Percentiles rank a stretch among this genome's conserved stretches.
phyloP scores from a whole-genome alignment of 2,113 vertebrate genomes.

The Engystomops pustulosus region DNA sequence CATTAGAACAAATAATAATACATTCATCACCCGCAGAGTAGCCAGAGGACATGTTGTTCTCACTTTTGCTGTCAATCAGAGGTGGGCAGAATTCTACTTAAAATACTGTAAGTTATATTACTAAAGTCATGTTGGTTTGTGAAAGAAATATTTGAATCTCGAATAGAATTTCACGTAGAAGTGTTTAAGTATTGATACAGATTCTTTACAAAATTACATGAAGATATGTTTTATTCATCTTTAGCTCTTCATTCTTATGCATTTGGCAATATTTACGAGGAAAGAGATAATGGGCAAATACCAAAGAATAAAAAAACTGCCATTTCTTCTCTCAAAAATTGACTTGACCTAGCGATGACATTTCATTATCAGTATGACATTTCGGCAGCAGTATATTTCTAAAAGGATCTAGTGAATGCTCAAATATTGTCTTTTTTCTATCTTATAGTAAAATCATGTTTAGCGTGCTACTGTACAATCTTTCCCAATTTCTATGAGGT shows the following conservation, averaged over 20 bases:
- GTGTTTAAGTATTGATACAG: constrained; percentile 35
- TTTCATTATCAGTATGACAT: constrained; percentile 67
- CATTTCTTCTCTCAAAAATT: constrained; percentile 49
- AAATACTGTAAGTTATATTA: constrained; percentile 22
- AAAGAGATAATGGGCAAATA: constrained; percentile 36
- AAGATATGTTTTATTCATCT: constrained; percentile 43
- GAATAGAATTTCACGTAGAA: constrained; percentile 5
- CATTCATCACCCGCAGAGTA: neutral
- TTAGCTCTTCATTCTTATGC: neutral
- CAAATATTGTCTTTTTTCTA: constrained; percentile 39
- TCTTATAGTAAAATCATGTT: constrained; percentile 43
- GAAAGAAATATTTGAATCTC: constrained; percentile 5
- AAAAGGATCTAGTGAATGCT: constrained; percentile 39
- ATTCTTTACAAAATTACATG: constrained; percentile 6
- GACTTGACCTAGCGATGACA: constrained; percentile 64
- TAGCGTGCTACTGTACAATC: constrained; percentile 18
- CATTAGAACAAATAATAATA: constrained; percentile 38
- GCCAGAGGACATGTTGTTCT: constrained; percentile 40
- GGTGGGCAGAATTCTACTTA: constrained; percentile 1
- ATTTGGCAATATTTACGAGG: constrained; percentile 39
- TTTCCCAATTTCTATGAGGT: neutral
- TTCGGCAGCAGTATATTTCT: constrained; percentile 59
- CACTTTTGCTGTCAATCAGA: constrained; percentile 1
- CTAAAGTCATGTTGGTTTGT: constrained; percentile 1
- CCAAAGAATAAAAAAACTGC: constrained; percentile 32